Base-by-base conservation (phyloP, 1,140 invertebrate species). In the Probaryconus sp. region DNA sequence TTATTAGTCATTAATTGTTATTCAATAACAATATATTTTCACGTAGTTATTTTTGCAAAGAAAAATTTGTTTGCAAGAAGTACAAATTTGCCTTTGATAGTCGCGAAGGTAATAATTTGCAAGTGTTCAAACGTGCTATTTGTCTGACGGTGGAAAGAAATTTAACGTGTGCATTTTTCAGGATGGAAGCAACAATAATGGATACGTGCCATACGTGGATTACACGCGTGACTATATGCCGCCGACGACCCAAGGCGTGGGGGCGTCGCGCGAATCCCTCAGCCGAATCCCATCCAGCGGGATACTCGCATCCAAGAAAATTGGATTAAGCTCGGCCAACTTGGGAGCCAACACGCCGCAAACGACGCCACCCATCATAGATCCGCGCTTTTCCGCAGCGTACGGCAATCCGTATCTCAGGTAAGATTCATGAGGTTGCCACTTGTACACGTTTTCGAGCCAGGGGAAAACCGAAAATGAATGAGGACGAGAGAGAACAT, bases 351-450 rank as follows among this genome's bases (percentile, higher is more conserved):
- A 68, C 75, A 81, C 78, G 73, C 88, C 77, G 64, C 89, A 83
- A 82, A 90, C 83, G 82, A 89, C 83, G 81, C 90, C 82, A 81
- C 90, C 83, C 81, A 92, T 89, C 37, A 93, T 95, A 43, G 95
- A 97, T 80, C 94, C 95, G 5, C 89, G 94, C 56, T 97, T 94
- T 80, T 94, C 94, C 13, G 95, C 95, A 14, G 93, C 93, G 3
- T 97, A 96, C 81, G 95, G 95, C 42, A 96, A 96, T 87, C 95
- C 95, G 0, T 96, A 96, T 83, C 88, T 96, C 60, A 89, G 94
- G 81, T 90, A 72, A 87, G 87, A 87, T 68, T 48, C 33, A 26
- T 37, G 2, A 45, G 47, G 13, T 21, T 26, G 24, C 40, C 31
- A 31, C 28, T 64, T 50, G n/a, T n/a, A 14, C 24, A 16, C 42